Conservation (phyloP, 2,113 vertebrate genomes). For the Phrynosoma blainvillii region DNA sequence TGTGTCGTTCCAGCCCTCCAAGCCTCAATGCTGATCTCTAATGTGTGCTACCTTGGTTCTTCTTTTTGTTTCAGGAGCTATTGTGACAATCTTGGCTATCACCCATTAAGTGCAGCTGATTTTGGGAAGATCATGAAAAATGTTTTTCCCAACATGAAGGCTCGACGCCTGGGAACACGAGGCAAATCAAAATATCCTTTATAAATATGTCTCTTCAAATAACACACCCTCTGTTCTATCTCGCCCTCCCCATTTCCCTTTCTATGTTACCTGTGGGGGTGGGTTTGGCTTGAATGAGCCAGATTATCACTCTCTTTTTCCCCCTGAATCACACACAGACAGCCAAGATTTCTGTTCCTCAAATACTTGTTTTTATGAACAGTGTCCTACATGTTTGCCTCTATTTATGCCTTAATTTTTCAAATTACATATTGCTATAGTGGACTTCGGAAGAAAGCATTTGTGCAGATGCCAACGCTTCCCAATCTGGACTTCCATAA, state of each 20-base stretch:
- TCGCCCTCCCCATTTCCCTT: no score
- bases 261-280: no score
- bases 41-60: background rate
- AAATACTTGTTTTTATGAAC: no score
- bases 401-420: slow-evolving; percentile 80
- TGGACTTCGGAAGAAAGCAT: slow-evolving; percentile 96
- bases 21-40: background rate
- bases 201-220: slow-evolving; percentile 68
- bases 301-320: background rate
- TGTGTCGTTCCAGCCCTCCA: no score
- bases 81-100: slow-evolving; percentile 99
- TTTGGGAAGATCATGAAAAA: slow-evolving; percentile 99
- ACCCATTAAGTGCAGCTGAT: slow-evolving; percentile 96
- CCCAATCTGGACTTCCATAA: slow-evolving; percentile 94
- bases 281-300: background rate
- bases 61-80: slow-evolving; percentile 90
- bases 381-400: background rate
- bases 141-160: slow-evolving; percentile 99
- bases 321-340: background rate
- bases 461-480: slow-evolving; percentile 96
- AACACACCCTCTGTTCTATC: slow-evolving; percentile 46
- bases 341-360: no score
- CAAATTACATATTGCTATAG: slow-evolving; percentile 94
- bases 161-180: slow-evolving; percentile 97
- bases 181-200: slow-evolving; percentile 99